Percentiles rank a stretch among this genome's conserved stretches.
These are phyloP conservation scores for Falco cherrug DNA, from an alignment of 2,797 vertebrate genomes.

Conservation along the genomic window DNA sequence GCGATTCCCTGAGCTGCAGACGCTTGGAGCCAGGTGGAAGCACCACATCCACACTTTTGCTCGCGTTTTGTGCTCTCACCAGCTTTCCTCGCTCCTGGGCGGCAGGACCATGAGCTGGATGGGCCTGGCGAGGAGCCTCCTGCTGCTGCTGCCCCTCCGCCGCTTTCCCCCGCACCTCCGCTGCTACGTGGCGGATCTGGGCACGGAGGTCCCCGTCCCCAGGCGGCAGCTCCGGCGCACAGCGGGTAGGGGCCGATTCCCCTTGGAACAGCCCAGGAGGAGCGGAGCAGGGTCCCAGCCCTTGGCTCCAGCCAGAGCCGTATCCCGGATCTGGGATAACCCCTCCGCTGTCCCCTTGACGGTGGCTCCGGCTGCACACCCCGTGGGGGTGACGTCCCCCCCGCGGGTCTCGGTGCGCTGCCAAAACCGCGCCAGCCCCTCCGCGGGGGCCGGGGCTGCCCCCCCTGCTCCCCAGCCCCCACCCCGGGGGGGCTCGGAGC, in stretches of 20 bases:
- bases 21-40: background rate
- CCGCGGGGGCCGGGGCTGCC: background rate
- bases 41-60: too few relatives aligned
- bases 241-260: background rate
- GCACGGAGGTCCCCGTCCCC: background rate
- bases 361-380: background rate
- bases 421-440: background rate
- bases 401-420: background rate
- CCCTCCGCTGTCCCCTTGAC: too few relatives aligned
- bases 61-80: background rate
- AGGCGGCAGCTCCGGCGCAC: background rate
- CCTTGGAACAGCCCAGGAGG: background rate
- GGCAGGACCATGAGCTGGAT: background rate
- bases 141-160: background rate
- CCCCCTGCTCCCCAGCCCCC: accelerated
- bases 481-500: too few relatives aligned
- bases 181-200: background rate
- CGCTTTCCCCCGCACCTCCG: background rate
- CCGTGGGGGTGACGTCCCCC: background rate
- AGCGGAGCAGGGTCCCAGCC: background rate
- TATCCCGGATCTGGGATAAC: background rate
- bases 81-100: background rate
- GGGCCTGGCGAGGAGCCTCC: background rate
- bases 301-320: background rate
- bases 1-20: background rate